These are phyloP conservation scores for Rynchops niger DNA, from an alignment of 2,113 vertebrate genomes.

Conservation along the genomic window DNA sequence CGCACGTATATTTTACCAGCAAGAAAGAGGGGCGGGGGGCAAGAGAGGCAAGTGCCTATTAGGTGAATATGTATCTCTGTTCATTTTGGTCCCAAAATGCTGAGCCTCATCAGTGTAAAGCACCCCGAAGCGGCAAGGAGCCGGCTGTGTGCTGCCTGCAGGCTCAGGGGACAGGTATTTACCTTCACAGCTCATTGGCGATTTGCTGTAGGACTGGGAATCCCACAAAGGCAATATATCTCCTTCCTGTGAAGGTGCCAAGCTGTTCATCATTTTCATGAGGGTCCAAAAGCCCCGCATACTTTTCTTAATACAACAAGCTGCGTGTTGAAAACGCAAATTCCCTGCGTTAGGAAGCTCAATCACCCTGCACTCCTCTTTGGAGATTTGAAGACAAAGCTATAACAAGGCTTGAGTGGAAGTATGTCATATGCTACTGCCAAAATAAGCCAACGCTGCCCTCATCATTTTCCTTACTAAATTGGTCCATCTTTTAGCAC, in stretches of 20 bases:
- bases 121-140: neutral
- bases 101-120: neutral
- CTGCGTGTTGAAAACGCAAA: neutral
- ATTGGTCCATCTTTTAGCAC: neutral
- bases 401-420: neutral
- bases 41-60: neutral
- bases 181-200: constrained; percentile 17
- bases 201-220: neutral
- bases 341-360: neutral
- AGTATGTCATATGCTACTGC: neutral
- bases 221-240: neutral
- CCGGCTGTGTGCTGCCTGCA: neutral
- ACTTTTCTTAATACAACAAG: neutral
- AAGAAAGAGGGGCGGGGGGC: neutral
- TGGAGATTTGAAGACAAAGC: neutral
- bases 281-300: neutral
- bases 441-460: neutral
- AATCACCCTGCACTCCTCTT: neutral
- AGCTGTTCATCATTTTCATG: neutral
- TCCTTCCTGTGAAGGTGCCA: constrained; percentile 23
- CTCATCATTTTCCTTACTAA: neutral
- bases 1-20: neutral
- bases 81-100: neutral
- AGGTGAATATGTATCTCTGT: neutral
- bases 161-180: neutral